Evolutionary conservation across 2,888 invertebrate genomes (phyloP), one percentile per base, ranked within the genome.

Genomic region (Seladonia tumulorum): DNA sequence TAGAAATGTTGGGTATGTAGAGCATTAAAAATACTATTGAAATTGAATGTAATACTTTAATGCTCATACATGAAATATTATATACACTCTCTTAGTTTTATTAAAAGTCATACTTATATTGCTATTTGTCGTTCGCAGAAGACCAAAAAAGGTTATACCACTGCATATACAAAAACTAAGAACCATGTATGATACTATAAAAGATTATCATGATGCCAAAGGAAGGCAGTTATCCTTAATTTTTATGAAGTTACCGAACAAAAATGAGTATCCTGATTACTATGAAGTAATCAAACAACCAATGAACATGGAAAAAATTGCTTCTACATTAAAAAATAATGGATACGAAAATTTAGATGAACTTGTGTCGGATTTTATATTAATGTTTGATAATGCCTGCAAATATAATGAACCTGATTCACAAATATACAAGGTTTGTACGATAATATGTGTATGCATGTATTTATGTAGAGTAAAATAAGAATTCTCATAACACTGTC

Each of bases 351-450:
- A 96, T 35, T 96, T 99, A 42, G 99, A 99, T 90, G 99, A 99
- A 88, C 95, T 99, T 77, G 97, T 98, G 0, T 96, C 97, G 0
- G 99, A 99, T 95, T 97, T 99, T 91, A 96, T 98, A 91, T 95
- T 98, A 75, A 99, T 99, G 98, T 98, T 99, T 91, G 98, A 98
- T 92, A 99, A 99, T 94, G 99, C 99, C 1, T 99, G 99, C 96
- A 99, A 98, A 94, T 99, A 98, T 94, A 99, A 99, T 94, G 99
- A 99, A 94, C 99, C 99, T 0, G 99, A 99, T 94, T 99, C 99
- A 0, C 98, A 98, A 95, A 98, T 99, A 88, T 99, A 99, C 94
- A 99, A 99, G 95, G 97, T 96, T 92, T 91, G 94, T 93, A 87
- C 47, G 53, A 70, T 60, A 57, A 73, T 82, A 22, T 49, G 29